A percentile compares a stretch with the other conserved stretches of the same genome.
Conservation (phyloP, 2,888 invertebrate species). For the Platynereis dumerilii region DNA sequence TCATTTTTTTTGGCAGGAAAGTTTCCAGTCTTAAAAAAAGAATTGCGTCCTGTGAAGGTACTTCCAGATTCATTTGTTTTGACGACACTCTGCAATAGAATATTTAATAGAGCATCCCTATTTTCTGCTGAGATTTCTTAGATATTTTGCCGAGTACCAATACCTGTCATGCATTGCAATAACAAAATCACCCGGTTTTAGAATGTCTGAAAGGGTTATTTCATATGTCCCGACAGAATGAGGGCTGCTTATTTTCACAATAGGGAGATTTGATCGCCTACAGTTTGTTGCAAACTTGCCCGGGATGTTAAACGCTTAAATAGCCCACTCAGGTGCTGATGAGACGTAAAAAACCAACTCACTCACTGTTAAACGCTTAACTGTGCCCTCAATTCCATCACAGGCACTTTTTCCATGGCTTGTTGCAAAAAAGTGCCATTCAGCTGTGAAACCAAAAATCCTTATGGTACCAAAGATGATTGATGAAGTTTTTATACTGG, state of each 20-base stretch:
- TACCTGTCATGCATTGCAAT: background rate
- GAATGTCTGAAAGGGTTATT: background rate
- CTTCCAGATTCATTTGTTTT: no score
- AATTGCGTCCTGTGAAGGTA: no score
- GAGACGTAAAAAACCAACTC: no score
- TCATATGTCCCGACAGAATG: background rate
- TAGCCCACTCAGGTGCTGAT: no score
- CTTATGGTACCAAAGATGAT: background rate
- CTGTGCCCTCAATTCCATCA: conserved; percentile 5
- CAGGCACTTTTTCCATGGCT: background rate
- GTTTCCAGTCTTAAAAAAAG: no score
- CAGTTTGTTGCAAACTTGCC: background rate
- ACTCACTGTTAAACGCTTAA: no score
- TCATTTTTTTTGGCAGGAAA: no score
- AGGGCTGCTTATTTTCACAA: background rate
- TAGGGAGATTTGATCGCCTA: background rate
- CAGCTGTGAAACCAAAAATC: background rate
- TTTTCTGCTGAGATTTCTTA: background rate
- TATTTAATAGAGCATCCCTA: background rate
- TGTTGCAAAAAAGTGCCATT: conserved; percentile 2
- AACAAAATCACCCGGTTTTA: background rate
- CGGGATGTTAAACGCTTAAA: background rate
- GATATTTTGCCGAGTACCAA: background rate
- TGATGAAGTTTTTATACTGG: background rate
- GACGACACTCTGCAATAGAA: no score